Conservation (phyloP, 2,888 invertebrate species). For the Hermaeophaga mercurialis region DNA sequence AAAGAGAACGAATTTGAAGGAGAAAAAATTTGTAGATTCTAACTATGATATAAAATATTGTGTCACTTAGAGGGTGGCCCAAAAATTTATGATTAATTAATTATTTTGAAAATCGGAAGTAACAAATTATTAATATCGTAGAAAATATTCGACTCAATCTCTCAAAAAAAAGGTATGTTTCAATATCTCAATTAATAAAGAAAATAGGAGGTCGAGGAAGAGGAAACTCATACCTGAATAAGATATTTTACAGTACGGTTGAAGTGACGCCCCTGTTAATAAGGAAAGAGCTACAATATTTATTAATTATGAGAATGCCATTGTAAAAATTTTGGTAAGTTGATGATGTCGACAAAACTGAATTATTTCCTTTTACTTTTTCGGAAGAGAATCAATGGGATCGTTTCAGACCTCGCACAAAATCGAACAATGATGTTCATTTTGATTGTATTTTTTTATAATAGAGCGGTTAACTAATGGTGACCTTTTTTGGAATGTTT, state of each 20-base stretch:
- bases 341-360: slow-evolving; percentile 3
- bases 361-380: slow-evolving; percentile 14
- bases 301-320: neutral
- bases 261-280: neutral
- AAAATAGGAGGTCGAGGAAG: too few relatives aligned
- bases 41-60: too few relatives aligned
- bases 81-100: too few relatives aligned
- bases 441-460: neutral
- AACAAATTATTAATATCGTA: too few relatives aligned
- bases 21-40: too few relatives aligned
- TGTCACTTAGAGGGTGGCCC: too few relatives aligned
- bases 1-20: too few relatives aligned
- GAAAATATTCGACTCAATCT: too few relatives aligned
- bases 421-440: slow-evolving; percentile 13
- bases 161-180: too few relatives aligned
- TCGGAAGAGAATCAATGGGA: slow-evolving; percentile 6
- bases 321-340: slow-evolving; percentile 1
- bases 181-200: too few relatives aligned
- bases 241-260: neutral
- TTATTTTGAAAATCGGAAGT: too few relatives aligned
- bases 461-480: neutral
- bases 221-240: too few relatives aligned
- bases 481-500: neutral
- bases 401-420: slow-evolving; percentile 2
- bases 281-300: neutral